These are phyloP conservation scores for Gorsachius magnificus DNA, from an alignment of 2,797 vertebrate genomes.

Conservation along the genomic window DNA sequence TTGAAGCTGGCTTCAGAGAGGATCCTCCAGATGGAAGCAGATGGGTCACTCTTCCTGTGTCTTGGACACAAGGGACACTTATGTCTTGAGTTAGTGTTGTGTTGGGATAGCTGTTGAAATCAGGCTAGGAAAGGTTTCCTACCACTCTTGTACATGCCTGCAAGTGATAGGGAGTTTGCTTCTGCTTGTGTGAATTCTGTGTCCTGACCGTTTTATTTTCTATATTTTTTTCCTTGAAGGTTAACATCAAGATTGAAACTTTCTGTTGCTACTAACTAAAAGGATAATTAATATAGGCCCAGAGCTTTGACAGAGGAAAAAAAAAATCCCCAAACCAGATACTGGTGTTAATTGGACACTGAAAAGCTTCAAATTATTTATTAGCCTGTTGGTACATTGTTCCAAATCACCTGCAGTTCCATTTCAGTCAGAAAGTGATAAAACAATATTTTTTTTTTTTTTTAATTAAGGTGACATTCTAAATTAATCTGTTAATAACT, in stretches of 20 bases:
- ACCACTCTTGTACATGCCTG: neutral
- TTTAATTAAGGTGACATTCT: constrained; percentile 39
- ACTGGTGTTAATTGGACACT: constrained; percentile 5
- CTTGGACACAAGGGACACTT: neutral
- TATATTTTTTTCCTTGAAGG: neutral
- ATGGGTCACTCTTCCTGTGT: neutral
- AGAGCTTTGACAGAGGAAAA: neutral
- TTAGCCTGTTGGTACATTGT: neutral
- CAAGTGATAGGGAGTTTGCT: neutral
- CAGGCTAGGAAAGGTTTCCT: neutral
- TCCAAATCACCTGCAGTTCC: neutral
- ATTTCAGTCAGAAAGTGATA: constrained; percentile 24
- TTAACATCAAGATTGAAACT: neutral
- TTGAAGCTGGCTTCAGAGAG: neutral
- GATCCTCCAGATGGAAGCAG: neutral
- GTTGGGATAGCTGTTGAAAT: neutral
- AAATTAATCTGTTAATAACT: constrained; percentile 51
- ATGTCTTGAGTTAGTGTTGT: neutral
- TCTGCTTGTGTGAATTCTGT: neutral
- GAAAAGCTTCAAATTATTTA: neutral
- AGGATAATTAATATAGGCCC: neutral
- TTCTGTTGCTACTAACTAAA: neutral
- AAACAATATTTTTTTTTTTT: neutral
- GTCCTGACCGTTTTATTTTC: neutral
- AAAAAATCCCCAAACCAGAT: neutral